Percentiles rank a stretch among this genome's conserved stretches.
Evolutionary conservation across 2,797 vertebrate species (phyloP).

Genomic region (Falco novaeseelandiae): DNA sequence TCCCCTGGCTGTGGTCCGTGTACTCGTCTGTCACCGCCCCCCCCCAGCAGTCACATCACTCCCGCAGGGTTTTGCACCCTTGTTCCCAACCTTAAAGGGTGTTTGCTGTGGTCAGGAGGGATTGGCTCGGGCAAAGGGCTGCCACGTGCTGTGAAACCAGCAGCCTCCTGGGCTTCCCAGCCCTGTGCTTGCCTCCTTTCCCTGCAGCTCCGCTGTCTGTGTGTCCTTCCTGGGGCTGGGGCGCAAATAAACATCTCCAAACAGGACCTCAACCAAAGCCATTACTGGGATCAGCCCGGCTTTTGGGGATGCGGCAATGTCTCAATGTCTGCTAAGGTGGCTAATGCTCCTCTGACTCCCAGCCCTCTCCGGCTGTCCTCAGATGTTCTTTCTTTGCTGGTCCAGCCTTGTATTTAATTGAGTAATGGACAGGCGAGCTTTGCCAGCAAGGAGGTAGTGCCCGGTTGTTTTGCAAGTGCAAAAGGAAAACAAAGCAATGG

Average conservation of each 20-base stretch:
- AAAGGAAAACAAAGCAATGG: accelerated
- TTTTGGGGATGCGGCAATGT: accelerated
- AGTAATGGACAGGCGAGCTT: accelerated
- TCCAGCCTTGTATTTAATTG: neutral
- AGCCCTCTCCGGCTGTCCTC: neutral
- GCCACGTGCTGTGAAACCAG: neutral
- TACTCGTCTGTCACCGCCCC: accelerated
- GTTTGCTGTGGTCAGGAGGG: neutral
- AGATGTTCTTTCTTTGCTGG: neutral
- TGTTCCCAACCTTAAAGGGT: neutral
- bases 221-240: neutral
- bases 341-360: neutral
- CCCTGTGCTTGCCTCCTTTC: neutral
- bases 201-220: neutral
- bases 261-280: neutral
- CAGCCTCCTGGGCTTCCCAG: neutral
- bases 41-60: accelerated
- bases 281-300: neutral
- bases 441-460: neutral
- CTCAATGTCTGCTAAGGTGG: accelerated
- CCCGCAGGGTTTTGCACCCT: accelerated
- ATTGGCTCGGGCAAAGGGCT: accelerated
- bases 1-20: accelerated
- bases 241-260: neutral
- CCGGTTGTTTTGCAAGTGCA: neutral